Evolutionary conservation across 92 coral and sea anemone species (phyloP), one percentile per base, ranked within the genome.

Genomic region (Phenganax subtilis): DNA sequence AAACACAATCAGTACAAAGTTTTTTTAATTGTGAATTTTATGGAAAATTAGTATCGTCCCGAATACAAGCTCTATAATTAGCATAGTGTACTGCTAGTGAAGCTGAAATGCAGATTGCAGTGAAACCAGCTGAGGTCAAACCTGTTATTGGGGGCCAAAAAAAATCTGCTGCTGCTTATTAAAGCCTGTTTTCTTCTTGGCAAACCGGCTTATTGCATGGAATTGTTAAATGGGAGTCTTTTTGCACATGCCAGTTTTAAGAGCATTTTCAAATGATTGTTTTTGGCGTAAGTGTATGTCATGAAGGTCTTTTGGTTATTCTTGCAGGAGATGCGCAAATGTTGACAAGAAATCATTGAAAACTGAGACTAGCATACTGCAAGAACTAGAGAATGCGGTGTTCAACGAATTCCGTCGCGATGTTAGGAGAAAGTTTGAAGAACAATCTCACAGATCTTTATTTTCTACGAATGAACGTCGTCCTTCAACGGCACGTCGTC

Each of bases 341-440:
- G 90, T 87, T 20, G 90, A 89, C 14, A 71, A 84, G 12, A 84
- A 85, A 72, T 29, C 80, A 16, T 69, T 94, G 81, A 92, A 94
- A 67, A 84, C 82, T 47, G 98, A 94, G 72, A 87, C 96, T 16
- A 88, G 75, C 67, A 58, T 84, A 20, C 86, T 94, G 3, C 97
- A 92, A 57, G 97, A 94, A 51, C 84, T 94, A 3, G 98, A 94
- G 79, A 88, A 87, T 81, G 98, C 97, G 9, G 98, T 94, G 47
- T 94, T 90, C 84, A 94, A 94, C 84, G 98, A 94, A 82, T 94
- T 94, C 77, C 90, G 98, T 14, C 91, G 90, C 84, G 98, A 89
- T 58, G 92, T 94, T 10, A 90, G 88, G 8, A 88, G 90, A 77
- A 94, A 87, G 77, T 84, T 94, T 28, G 88, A 92, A 7, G 86